Evolutionary conservation across 1,140 invertebrate genomes (phyloP).

Genomic region (Drosophila nigromelanica): DNA sequence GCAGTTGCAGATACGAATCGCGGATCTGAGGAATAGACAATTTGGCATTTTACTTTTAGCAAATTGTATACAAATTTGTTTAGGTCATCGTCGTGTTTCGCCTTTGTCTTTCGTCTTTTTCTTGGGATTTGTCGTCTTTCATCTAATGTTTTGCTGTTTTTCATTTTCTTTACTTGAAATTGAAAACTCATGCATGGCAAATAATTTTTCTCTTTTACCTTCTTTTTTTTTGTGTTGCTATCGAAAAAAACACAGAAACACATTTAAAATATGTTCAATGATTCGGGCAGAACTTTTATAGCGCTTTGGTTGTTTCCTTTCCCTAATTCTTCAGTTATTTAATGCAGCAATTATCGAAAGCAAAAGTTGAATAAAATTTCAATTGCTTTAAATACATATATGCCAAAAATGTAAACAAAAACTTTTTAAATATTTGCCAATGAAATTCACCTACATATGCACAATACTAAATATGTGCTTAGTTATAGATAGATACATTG

Average conservation of each 20-base stretch:
- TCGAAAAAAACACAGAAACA: conserved; percentile 15
- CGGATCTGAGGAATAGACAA: conserved; percentile 31
- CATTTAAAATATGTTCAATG: conserved; percentile 21
- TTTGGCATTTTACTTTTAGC: conserved; percentile 79
- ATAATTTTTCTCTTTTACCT: not conserved
- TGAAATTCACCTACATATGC: not conserved
- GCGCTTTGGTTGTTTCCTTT: not conserved
- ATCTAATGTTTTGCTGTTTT: conserved; percentile 16
- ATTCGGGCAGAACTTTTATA: not conserved
- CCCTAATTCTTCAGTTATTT: not conserved
- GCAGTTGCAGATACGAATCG: not conserved
- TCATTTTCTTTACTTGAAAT: conserved; percentile 5
- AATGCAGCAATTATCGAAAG: conserved; percentile 21
- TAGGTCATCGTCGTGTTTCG: conserved; percentile 60
- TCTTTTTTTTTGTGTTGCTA: not conserved
- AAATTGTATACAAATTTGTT: conserved; percentile 76
- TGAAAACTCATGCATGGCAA: conserved; percentile 14
- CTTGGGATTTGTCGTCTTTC: conserved; percentile 36
- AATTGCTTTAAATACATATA: conserved; percentile 11
- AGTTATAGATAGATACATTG: conserved; percentile 6
- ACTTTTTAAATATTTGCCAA: conserved; percentile 10
- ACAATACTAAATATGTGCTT: conserved; percentile 3
- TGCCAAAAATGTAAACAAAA: conserved; percentile 23
- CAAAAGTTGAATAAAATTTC: conserved; percentile 40
- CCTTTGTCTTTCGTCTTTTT: conserved; percentile 11